Percentiles rank a stretch among this genome's conserved stretches.
phyloP scores from a whole-genome alignment of 2,113 vertebrate genomes.

The Ameiurus melas region DNA sequence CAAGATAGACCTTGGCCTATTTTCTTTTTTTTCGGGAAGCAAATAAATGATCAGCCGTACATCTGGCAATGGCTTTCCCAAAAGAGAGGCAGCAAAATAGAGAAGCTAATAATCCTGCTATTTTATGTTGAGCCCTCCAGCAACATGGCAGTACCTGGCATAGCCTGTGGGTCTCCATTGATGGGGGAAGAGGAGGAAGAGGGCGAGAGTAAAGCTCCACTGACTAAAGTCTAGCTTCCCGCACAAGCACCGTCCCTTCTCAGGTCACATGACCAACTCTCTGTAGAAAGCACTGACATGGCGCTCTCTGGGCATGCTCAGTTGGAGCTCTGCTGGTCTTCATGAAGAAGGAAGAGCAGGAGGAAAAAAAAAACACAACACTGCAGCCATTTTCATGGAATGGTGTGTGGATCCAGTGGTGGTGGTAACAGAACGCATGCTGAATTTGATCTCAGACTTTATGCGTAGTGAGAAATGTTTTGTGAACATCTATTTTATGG shows the following conservation, averaged over 20 bases:
- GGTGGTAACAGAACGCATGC: not conserved
- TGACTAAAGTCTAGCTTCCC: constrained; percentile 56
- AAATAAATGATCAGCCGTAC: constrained; percentile 32
- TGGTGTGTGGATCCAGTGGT: constrained; percentile 40
- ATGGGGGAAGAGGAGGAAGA: constrained; percentile 55
- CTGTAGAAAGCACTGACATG: constrained; percentile 59
- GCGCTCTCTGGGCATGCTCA: constrained; percentile 62
- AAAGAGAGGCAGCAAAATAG: constrained; percentile 39
- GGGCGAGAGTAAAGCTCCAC: constrained; percentile 51
- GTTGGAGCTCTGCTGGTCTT: constrained; percentile 55
- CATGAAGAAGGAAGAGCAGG: constrained; percentile 57
- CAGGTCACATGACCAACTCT: constrained; percentile 60
- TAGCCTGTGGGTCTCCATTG: constrained; percentile 54
- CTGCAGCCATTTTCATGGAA: constrained; percentile 62
- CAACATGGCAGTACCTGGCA: constrained; percentile 56
- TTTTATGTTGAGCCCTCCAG: constrained; percentile 45
- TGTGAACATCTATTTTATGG: not conserved
- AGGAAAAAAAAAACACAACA: constrained; percentile 44
- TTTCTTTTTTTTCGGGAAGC: constrained; percentile 25
- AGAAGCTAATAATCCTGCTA: constrained; percentile 48
- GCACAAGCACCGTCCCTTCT: constrained; percentile 58
- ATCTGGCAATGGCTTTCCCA: constrained; percentile 34
- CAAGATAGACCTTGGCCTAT: constrained; percentile 28
- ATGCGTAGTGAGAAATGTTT: not conserved
- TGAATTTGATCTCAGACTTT: not conserved